Conservation (phyloP, 1,140 invertebrate genomes). For the Drosophila takahashii region DNA sequence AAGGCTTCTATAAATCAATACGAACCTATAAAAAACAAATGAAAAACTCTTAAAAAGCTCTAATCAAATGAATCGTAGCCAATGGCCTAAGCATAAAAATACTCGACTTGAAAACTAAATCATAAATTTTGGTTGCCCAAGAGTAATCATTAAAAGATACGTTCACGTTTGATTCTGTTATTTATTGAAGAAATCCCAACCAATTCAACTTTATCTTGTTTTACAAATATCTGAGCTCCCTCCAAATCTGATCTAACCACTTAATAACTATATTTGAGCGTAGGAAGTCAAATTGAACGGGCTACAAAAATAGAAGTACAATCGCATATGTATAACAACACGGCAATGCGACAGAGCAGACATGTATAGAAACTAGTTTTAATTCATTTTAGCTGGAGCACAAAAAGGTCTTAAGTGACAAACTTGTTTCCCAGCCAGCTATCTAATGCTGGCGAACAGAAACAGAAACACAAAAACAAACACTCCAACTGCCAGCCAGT, state of each 20-base stretch:
- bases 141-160: background rate
- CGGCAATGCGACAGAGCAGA: slow-evolving; percentile 46
- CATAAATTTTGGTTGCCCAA: background rate
- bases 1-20: slow-evolving; percentile 1
- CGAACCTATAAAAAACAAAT: background rate
- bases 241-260: slow-evolving; percentile 44
- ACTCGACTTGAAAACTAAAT: background rate
- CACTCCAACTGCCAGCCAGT: slow-evolving; percentile 17
- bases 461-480: slow-evolving; percentile 22
- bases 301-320: slow-evolving; percentile 48
- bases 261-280: slow-evolving; percentile 57
- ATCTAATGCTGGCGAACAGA: slow-evolving; percentile 55
- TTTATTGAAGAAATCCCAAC: slow-evolving; percentile 16
- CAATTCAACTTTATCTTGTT: slow-evolving; percentile 7
- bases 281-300: slow-evolving; percentile 50
- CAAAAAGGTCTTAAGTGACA: slow-evolving; percentile 79
- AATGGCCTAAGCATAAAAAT: background rate
- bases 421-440: slow-evolving; percentile 63
- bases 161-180: background rate
- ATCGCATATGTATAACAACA: slow-evolving; percentile 32
- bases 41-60: too few relatives aligned
- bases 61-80: background rate
- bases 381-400: slow-evolving; percentile 74
- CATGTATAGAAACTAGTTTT: slow-evolving; percentile 65
- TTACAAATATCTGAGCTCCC: slow-evolving; percentile 24